A percentile compares a stretch with the other conserved stretches of the same genome.
These are phyloP conservation scores for Sparidentex hasta DNA, from an alignment of 2,797 vertebrate genomes.

Conservation along the genomic window DNA sequence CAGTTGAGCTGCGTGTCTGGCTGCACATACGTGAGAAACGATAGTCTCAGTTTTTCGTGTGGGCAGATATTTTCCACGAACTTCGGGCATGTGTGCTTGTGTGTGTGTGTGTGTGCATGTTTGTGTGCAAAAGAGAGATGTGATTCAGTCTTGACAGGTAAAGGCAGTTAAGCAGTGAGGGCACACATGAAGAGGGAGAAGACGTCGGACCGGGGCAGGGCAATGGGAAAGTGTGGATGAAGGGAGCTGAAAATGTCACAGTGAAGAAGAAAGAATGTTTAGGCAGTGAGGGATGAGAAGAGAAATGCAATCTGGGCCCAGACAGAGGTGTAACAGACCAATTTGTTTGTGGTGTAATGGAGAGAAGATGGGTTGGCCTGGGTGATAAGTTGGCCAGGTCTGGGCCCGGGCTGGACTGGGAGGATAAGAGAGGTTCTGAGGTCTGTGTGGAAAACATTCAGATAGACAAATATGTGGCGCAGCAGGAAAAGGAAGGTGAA, in stretches of 20 bases:
- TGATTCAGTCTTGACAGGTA: conserved; percentile 63
- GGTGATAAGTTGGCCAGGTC: conserved; percentile 75
- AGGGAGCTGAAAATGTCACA: conserved; percentile 77
- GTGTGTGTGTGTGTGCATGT: conserved; percentile 17
- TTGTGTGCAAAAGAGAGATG: conserved; percentile 41
- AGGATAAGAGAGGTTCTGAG: conserved; percentile 73
- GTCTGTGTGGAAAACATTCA: conserved; percentile 68
- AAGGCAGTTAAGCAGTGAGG: conserved; percentile 64
- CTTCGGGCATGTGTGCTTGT: conserved; percentile 4
- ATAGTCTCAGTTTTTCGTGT: conserved; percentile 35
- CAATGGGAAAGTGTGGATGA: conserved; percentile 48
- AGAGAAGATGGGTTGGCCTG: conserved; percentile 78
- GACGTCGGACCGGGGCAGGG: conserved; percentile 41
- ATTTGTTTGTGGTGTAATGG: conserved; percentile 86
- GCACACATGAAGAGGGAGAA: conserved; percentile 59
- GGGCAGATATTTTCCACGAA: conserved; percentile 21
- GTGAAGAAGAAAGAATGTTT: conserved; percentile 79
- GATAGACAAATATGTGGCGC: conserved; percentile 62
- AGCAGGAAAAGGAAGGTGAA: conserved; percentile 42
- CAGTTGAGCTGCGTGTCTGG: not conserved
- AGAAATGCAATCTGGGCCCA: conserved; percentile 86
- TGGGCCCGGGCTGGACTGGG: conserved; percentile 66
- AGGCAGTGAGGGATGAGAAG: conserved; percentile 81
- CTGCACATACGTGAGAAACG: conserved; percentile 16
- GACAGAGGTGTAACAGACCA: conserved; percentile 85